A percentile compares a stretch with the other conserved stretches of the same genome.
phyloP scores from a whole-genome alignment of 2,797 vertebrate species.

The Ataeniobius toweri region DNA sequence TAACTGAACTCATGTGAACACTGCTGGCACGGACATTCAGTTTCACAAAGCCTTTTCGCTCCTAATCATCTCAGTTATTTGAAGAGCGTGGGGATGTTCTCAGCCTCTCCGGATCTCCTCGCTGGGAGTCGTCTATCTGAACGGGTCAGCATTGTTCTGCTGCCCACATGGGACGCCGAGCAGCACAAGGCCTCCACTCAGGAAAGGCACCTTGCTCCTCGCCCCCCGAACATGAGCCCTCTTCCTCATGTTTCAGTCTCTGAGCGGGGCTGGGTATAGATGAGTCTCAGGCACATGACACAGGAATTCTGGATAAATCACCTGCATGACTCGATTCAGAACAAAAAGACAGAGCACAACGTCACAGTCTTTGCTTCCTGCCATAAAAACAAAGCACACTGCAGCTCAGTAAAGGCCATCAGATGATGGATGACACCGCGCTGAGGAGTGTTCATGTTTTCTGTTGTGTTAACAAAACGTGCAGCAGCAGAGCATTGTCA shows the following conservation, averaged over 20 bases:
- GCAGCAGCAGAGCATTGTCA: neutral
- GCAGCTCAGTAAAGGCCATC: neutral
- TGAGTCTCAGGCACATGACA: slow-evolving; percentile 21
- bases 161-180: slow-evolving; percentile 36
- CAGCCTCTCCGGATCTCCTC: neutral
- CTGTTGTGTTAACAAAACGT: neutral
- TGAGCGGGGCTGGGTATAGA: slow-evolving; percentile 23
- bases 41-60: slow-evolving; percentile 41
- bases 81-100: slow-evolving; percentile 38
- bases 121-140: slow-evolving; percentile 27
- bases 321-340: slow-evolving; percentile 18
- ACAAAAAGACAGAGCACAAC: slow-evolving; percentile 8
- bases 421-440: neutral
- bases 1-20: slow-evolving; percentile 15
- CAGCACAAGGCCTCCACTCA: slow-evolving; percentile 32
- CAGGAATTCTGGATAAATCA: slow-evolving; percentile 3
- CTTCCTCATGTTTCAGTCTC: slow-evolving; percentile 36
- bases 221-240: slow-evolving; percentile 23
- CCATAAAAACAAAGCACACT: slow-evolving; percentile 18
- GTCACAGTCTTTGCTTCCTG: slow-evolving; percentile 10
- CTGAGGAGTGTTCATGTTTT: neutral
- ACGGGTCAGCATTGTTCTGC: slow-evolving; percentile 51
- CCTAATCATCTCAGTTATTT: slow-evolving; percentile 35
- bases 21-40: slow-evolving; percentile 7
- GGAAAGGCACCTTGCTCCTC: slow-evolving; percentile 46